A percentile compares a stretch with the other conserved stretches of the same genome.
Evolutionary conservation across 2,113 vertebrate genomes (phyloP).

Genomic region (Misgurnus mizolepis): DNA sequence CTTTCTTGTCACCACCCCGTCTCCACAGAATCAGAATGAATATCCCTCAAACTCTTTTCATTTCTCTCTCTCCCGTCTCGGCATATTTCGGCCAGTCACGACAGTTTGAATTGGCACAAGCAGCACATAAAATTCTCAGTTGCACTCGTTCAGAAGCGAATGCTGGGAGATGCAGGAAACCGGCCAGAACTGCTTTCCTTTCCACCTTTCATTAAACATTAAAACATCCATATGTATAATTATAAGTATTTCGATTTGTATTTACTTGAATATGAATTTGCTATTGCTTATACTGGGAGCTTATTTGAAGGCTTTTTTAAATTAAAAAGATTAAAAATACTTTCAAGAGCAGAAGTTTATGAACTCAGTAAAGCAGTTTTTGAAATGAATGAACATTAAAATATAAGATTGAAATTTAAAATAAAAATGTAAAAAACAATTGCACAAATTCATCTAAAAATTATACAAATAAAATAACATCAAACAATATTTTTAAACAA

Average conservation of each 20-base stretch:
- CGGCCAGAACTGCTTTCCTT: slow-evolving; percentile 33
- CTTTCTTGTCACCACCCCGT: slow-evolving; percentile 18
- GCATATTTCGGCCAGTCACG: slow-evolving; percentile 28
- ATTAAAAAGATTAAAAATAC: neutral
- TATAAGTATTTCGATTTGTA: neutral
- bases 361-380: neutral
- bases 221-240: slow-evolving; percentile 32
- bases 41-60: slow-evolving; percentile 7
- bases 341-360: neutral
- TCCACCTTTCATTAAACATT: slow-evolving; percentile 29
- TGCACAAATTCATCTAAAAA: no score
- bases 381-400: no score
- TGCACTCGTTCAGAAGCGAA: slow-evolving; percentile 29
- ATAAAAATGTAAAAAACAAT: no score
- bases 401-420: no score
- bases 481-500: no score
- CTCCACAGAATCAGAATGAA: slow-evolving; percentile 32
- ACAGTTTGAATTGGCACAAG: slow-evolving; percentile 39
- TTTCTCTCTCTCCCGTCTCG: neutral
- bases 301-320: neutral
- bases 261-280: neutral
- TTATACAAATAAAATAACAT: no score
- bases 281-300: neutral
- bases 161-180: slow-evolving; percentile 17
- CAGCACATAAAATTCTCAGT: slow-evolving; percentile 27